Evolutionary conservation across 2,888 invertebrate genomes (phyloP).

Genomic region (Ceratothoa steindachneri): DNA sequence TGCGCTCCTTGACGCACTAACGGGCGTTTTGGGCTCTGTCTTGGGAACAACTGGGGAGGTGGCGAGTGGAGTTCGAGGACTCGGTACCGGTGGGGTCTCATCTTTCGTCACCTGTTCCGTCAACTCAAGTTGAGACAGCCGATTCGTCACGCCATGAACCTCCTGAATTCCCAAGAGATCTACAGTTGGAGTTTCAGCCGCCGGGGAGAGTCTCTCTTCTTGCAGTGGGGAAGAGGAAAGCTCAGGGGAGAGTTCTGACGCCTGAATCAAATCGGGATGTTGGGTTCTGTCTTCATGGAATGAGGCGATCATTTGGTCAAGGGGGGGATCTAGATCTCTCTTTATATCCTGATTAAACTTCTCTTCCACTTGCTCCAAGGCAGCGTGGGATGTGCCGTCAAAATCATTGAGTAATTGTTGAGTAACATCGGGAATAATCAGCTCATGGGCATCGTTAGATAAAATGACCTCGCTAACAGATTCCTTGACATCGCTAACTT

Average conservation of each 20-base stretch:
- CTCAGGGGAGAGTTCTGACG: background rate
- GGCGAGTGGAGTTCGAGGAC: background rate
- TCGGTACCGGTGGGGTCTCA: slow-evolving; percentile 13
- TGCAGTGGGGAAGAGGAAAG: background rate
- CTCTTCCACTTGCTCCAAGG: background rate
- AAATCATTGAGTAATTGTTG: too few relatives aligned
- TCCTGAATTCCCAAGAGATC: background rate
- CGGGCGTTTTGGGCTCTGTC: slow-evolving; percentile 14
- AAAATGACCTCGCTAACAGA: too few relatives aligned
- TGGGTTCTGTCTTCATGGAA: background rate
- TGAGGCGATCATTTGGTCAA: background rate
- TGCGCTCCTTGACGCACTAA: slow-evolving; percentile 20
- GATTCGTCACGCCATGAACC: background rate
- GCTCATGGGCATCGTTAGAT: too few relatives aligned
- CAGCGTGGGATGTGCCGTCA: too few relatives aligned
- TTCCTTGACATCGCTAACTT: too few relatives aligned
- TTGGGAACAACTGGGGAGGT: background rate
- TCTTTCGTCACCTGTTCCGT: slow-evolving; percentile 9
- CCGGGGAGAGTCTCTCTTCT: background rate
- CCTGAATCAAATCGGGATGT: background rate
- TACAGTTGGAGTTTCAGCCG: background rate
- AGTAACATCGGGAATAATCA: too few relatives aligned
- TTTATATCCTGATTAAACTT: background rate
- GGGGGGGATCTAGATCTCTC: background rate
- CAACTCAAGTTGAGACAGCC: background rate